Base-by-base conservation (phyloP, 1,140 invertebrate genomes). In the Dinothrombium tinctorium region DNA sequence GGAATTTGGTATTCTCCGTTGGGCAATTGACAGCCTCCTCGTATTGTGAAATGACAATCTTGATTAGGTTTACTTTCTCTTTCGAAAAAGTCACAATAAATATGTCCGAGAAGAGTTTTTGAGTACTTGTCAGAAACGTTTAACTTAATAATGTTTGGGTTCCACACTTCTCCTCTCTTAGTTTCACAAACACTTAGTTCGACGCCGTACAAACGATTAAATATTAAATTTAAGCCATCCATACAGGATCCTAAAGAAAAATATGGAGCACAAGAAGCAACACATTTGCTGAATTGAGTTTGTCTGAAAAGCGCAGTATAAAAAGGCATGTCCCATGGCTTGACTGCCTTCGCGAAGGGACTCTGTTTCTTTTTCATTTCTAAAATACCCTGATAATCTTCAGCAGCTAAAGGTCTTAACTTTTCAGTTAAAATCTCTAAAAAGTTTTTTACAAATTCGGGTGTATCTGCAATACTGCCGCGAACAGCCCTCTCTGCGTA, bases 31-130 rank as follows among this genome's bases (percentile, higher is more conserved):
- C 81, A 77, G 17, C 90, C 89, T 14, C 92, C 92, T 53, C 75
- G 73, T 45, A 99, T 92, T 1, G 90, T 98, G 59, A 92, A 96
- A 59, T 98, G 94, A 54, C 92, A 96, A 56, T 98, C 94, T 65
- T 95, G 87, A 61, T 83, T 74, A 21, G 81, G 74, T 60, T 98
- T 99, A 5, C 74, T 73, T 25, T 63, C 53, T 39, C 94, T 65
- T 54, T 83, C 76, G 56, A 81, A 96, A 53, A 98, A 77, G 62
- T 99, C 94, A 61, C 90, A 92, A 58, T 96, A 99, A 52, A 99
- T 92, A 53, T 86, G 71, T 0, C 94, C 94, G 6, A 98, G 59
- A 15, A 73, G 73, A 51, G 86, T 75, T 2, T 53, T 65, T 43
- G 75, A n/a, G n/a, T n/a, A 73, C 9, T 73, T 64, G 17, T 90